These are phyloP conservation scores for Drosophila austrosaltans DNA, from an alignment of 2,888 invertebrate genomes.

Conservation along the genomic window DNA sequence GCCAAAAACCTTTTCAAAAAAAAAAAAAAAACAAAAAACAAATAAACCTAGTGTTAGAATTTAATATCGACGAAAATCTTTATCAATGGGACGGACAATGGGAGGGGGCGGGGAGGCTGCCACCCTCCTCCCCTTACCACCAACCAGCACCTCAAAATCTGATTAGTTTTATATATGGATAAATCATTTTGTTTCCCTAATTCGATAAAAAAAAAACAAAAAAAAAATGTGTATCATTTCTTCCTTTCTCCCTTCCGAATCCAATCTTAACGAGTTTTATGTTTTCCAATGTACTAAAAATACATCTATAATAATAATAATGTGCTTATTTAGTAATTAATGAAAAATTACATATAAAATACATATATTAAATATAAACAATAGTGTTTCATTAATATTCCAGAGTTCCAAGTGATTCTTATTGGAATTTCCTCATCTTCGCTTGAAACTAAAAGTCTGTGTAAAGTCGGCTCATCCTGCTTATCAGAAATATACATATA, in stretches of 20 bases:
- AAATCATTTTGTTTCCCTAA: neutral
- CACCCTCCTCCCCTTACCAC: neutral
- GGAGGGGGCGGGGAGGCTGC: too few relatives aligned
- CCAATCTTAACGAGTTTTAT: conserved; percentile 29
- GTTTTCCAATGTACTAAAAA: conserved; percentile 65
- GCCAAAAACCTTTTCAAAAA: conserved; percentile 5
- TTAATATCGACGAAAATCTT: neutral
- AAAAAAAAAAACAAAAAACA: neutral
- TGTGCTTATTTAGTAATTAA: conserved; percentile 52
- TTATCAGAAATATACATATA: too few relatives aligned
- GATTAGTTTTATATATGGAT: conserved; percentile 8
- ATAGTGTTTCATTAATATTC: neutral
- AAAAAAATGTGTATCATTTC: too few relatives aligned
- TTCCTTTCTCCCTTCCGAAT: neutral
- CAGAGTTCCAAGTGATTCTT: too few relatives aligned
- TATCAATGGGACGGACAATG: neutral
- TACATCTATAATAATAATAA: conserved; percentile 18
- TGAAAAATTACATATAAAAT: conserved; percentile 38
- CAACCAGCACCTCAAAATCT: neutral
- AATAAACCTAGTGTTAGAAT: conserved; percentile 1
- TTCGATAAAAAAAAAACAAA: neutral
- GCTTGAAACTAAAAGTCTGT: too few relatives aligned
- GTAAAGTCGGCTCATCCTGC: too few relatives aligned
- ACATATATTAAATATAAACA: conserved; percentile 23
- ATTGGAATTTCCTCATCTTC: too few relatives aligned